These are phyloP conservation scores for Ophion costatus DNA, from an alignment of 2,888 invertebrate genomes.

Conservation along the genomic window DNA sequence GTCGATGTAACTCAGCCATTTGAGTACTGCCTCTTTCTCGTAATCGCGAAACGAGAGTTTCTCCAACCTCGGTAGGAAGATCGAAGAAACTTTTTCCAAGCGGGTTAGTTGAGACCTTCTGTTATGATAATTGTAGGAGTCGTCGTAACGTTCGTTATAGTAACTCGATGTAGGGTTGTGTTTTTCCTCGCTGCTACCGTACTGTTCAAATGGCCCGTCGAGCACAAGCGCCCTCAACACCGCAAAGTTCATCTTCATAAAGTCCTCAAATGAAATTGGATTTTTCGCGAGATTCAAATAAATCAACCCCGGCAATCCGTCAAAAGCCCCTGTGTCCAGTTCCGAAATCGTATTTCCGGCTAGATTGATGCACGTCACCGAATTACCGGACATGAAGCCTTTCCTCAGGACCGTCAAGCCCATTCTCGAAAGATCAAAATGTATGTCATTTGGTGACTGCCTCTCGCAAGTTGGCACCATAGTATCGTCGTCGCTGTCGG, in stretches of 20 bases:
- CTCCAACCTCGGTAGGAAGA: constrained; percentile 20
- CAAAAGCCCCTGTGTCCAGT: constrained; percentile 18
- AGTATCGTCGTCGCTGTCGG: neutral
- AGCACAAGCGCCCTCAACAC: constrained; percentile 32
- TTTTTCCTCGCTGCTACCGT: no score
- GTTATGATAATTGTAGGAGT: no score
- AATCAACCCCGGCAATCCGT: constrained; percentile 13
- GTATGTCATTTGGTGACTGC: constrained; percentile 4
- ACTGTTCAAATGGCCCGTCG: neutral
- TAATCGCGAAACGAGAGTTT: constrained; percentile 25
- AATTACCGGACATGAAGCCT: neutral
- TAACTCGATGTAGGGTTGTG: no score
- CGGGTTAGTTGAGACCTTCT: no score
- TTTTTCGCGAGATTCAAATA: constrained; percentile 30
- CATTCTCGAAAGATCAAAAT: constrained; percentile 42
- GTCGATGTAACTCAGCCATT: neutral
- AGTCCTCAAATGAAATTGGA: neutral
- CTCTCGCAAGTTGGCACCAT: constrained; percentile 20
- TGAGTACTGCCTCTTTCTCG: neutral
- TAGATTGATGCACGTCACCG: constrained; percentile 44
- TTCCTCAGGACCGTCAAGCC: constrained; percentile 3
- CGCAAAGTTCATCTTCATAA: neutral
- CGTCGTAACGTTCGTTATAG: no score
- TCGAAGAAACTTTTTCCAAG: no score
- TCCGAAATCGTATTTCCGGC: constrained; percentile 1